phyloP scores from a whole-genome alignment of 2,888 invertebrate species.

The Bombyx huttoni region DNA sequence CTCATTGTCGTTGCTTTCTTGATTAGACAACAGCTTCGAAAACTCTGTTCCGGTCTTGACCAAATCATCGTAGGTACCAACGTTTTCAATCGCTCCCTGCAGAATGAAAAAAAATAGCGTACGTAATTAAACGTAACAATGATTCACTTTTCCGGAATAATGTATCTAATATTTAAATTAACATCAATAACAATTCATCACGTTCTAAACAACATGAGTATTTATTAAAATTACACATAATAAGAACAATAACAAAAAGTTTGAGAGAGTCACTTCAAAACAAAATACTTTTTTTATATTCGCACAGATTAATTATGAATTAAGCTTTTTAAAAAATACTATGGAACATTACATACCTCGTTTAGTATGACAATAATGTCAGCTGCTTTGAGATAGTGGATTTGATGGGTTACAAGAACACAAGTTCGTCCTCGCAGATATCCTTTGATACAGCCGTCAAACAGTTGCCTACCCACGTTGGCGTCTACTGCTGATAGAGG shows the following conservation, averaged over 20 bases:
- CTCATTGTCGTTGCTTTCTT: slow-evolving; percentile 28
- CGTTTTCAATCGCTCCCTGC: slow-evolving; percentile 71
- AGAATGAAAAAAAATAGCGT: not conserved
- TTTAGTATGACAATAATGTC: slow-evolving; percentile 71
- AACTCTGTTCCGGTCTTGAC: slow-evolving; percentile 66
- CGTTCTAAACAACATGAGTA: no score
- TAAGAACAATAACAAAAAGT: no score
- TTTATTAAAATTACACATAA: no score
- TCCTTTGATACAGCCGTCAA: slow-evolving; percentile 79
- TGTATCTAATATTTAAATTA: no score
- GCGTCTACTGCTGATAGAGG: slow-evolving; percentile 88
- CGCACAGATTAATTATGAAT: no score
- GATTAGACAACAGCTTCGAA: slow-evolving; percentile 38
- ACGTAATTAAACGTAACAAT: not conserved
- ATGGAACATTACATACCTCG: slow-evolving; percentile 33
- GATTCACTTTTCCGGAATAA: no score
- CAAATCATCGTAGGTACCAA: slow-evolving; percentile 73
- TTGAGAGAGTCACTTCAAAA: no score
- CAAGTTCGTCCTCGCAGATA: slow-evolving; percentile 77
- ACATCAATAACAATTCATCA: no score
- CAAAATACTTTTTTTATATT: no score
- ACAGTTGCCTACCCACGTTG: slow-evolving; percentile 81
- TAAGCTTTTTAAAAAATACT: no score
- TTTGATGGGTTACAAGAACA: slow-evolving; percentile 88
- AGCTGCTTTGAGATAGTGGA: slow-evolving; percentile 73